These are phyloP conservation scores for Encarsia formosa DNA, from an alignment of 2,888 invertebrate species.

Conservation along the genomic window DNA sequence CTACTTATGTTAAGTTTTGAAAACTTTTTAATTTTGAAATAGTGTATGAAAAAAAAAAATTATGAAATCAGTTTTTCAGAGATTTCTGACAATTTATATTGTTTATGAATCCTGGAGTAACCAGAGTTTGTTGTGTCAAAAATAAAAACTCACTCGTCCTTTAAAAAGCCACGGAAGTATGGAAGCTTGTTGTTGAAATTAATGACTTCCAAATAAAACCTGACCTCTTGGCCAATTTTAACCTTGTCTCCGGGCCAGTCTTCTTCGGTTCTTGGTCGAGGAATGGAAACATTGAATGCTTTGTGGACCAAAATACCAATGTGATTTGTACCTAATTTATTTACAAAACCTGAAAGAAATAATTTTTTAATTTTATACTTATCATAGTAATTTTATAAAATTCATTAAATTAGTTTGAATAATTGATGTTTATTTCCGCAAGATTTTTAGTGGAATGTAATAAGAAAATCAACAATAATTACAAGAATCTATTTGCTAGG, in stretches of 20 bases:
- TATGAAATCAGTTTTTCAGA: no score
- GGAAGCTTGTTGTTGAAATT: constrained; percentile 61
- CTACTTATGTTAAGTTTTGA: no score
- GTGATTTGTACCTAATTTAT: constrained; percentile 64
- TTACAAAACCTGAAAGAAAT: constrained; percentile 56
- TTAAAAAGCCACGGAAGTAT: constrained; percentile 61
- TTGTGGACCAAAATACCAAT: constrained; percentile 67
- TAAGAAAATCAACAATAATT: no score
- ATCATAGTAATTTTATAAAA: not conserved
- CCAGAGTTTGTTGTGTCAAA: not conserved
- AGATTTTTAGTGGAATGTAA: no score
- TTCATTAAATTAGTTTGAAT: no score
- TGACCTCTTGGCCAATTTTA: constrained; percentile 60
- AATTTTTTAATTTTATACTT: not conserved
- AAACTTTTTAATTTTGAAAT: no score
- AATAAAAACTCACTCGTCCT: constrained; percentile 50
- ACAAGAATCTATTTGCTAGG: no score
- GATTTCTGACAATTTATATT: no score
- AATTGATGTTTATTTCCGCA: no score
- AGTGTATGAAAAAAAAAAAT: not conserved
- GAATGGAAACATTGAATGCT: constrained; percentile 68
- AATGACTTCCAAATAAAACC: constrained; percentile 58
- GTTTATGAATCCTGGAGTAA: not conserved
- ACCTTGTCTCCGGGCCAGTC: constrained; percentile 60
- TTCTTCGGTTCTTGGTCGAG: constrained; percentile 51